phyloP scores from a whole-genome alignment of 2,888 invertebrate species.

The Erebia palarica region DNA sequence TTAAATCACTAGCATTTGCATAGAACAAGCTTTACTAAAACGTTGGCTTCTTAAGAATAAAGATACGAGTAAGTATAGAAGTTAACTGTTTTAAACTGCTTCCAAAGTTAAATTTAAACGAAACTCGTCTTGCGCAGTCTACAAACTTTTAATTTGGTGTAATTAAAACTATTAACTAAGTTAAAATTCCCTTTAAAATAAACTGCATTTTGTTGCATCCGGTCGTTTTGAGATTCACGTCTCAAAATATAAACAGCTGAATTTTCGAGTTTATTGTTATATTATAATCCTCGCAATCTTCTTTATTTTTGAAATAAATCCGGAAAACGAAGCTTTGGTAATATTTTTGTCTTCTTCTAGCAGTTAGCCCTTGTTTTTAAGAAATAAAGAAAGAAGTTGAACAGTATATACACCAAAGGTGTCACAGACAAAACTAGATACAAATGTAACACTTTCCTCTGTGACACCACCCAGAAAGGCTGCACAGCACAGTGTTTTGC shows the following conservation, averaged over 20 bases:
- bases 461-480: too few species aligned
- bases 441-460: too few species aligned
- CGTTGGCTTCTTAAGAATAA: not conserved
- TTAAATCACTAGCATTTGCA: not conserved
- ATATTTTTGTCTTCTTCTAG: too few species aligned
- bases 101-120: conserved; percentile 15
- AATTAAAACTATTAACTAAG: conserved; percentile 15
- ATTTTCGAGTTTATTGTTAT: too few species aligned
- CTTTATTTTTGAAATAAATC: too few species aligned
- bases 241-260: too few species aligned
- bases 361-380: too few species aligned
- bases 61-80: not conserved
- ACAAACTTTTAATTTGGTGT: conserved; percentile 13
- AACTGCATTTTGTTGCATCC: conserved; percentile 9
- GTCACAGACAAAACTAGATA: too few species aligned
- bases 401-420: too few species aligned
- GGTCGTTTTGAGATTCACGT: not conserved
- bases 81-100: conserved; percentile 10
- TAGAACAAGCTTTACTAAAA: not conserved
- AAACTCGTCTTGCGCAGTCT: conserved; percentile 16
- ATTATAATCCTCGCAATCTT: not conserved
- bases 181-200: not conserved
- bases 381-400: too few species aligned
- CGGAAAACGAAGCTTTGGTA: too few species aligned
- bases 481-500: too few species aligned